Evolutionary conservation across 30 jellyfish, hydroid and myxozoan species (phyloP), one percentile per base, ranked within the genome.

Genomic region (Hydractinia symbiolongicarpus): DNA sequence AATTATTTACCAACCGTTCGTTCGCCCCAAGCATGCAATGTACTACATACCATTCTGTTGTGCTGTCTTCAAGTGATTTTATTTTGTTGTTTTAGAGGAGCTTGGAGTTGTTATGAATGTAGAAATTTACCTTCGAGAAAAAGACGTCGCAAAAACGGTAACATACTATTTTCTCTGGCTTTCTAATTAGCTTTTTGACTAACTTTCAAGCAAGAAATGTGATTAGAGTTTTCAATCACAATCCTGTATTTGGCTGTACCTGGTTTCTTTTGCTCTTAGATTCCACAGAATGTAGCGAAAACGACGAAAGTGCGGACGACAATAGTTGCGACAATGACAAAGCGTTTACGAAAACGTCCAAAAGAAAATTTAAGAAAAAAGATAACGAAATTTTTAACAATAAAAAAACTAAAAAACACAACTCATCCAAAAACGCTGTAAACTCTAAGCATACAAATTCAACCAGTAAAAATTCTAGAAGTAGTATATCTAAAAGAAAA

Each of bases 61-160:
- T 67, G 51, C 50, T 67, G n/a, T 13, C 2, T 67, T 67, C 11
- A 10, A 13, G 51, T 13, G 50, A 11, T 11, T 67, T 11, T 67
- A 11, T 17, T 50, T 52, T 73, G 14, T 55, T 20, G 4, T 21
- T 9, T 17, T 85, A 90, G 97, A 86, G 97, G 97, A 9, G 81
- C 94, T 56, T 90, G 97, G 97, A 90, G 88, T 52, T 90, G 97
- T 77, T 90, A 71, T 61, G 95, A 78, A 6, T 90, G 97, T 81
- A 95, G 97, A 82, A 85, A 82, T 9, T 14, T 68, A 15, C 40
- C 83, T 11, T 30, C 16, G 21, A 44, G 83, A 1, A 75, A 53
- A 17, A 40, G 83, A 50, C 52, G 72, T n/a, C 51, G 55, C 4
- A 30, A 51, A 13, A 30, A 14, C 44, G 50, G 83, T 50, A 75